Percentiles rank a stretch among this genome's conserved stretches.
Evolutionary conservation across 2,888 invertebrate species (phyloP).

Genomic region (Drosophila nr. fundita): DNA sequence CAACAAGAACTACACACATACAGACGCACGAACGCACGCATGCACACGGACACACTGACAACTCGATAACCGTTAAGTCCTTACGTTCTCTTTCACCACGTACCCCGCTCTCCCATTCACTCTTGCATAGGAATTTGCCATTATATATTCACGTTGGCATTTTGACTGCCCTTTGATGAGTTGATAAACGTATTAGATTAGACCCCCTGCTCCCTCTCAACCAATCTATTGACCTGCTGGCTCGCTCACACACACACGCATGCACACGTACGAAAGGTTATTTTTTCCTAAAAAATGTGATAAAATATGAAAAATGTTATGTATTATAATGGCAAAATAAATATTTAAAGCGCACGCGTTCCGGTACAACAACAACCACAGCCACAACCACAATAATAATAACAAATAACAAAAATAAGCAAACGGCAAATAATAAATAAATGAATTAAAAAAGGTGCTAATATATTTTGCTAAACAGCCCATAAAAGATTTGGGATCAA

Average conservation of each 20-base stretch:
- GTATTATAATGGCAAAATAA: slow-evolving; percentile 37
- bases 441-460: slow-evolving; percentile 64
- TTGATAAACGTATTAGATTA: slow-evolving; percentile 63
- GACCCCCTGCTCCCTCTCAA: neutral
- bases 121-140: slow-evolving; percentile 56
- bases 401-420: slow-evolving; percentile 18
- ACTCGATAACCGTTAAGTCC: slow-evolving; percentile 38
- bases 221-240: neutral
- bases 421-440: slow-evolving; percentile 9
- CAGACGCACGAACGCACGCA: slow-evolving; percentile 6
- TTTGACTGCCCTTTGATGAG: slow-evolving; percentile 74
- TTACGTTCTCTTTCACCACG: slow-evolving; percentile 2
- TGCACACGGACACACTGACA: slow-evolving; percentile 2
- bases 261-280: slow-evolving; percentile 4
- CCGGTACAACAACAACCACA: slow-evolving; percentile 26
- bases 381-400: slow-evolving; percentile 3
- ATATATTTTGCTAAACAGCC: slow-evolving; percentile 55
- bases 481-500: slow-evolving; percentile 46
- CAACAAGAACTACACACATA: slow-evolving; percentile 34
- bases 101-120: neutral
- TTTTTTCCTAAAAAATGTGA: slow-evolving; percentile 31
- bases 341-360: slow-evolving; percentile 57
- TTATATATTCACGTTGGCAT: slow-evolving; percentile 66
- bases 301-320: slow-evolving; percentile 16
- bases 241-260: neutral